Evolutionary conservation across 2,888 invertebrate genomes (phyloP).

Genomic region (Fragum sueziense): DNA sequence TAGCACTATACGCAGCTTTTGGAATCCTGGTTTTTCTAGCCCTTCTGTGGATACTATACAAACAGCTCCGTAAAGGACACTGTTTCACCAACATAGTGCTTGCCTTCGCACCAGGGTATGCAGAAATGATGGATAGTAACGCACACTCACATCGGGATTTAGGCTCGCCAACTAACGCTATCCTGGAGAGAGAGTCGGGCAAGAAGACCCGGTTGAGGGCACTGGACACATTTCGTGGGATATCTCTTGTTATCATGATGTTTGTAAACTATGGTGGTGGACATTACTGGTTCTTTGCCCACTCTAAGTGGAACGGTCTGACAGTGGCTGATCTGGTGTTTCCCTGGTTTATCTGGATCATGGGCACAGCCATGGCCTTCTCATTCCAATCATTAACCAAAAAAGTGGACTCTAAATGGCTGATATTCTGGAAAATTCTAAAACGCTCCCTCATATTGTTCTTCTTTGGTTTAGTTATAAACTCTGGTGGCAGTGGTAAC

Average conservation of each 20-base stretch:
- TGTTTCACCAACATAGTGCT: slow-evolving; percentile 26
- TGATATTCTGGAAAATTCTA: slow-evolving; percentile 81
- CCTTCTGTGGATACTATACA: slow-evolving; percentile 40
- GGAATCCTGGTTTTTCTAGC: slow-evolving; percentile 50
- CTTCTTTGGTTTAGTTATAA: slow-evolving; percentile 80
- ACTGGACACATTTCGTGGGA: slow-evolving; percentile 81
- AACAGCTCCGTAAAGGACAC: slow-evolving; percentile 25
- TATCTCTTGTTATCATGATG: slow-evolving; percentile 88
- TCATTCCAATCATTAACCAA: slow-evolving; percentile 89
- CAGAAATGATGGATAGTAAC: slow-evolving; percentile 34
- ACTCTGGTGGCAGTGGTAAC: slow-evolving; percentile 67
- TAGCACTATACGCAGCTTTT: slow-evolving; percentile 50
- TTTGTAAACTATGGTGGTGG: slow-evolving; percentile 95
- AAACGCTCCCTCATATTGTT: slow-evolving; percentile 81
- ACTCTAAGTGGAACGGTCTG: slow-evolving; percentile 89
- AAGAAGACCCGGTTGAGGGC: slow-evolving; percentile 76
- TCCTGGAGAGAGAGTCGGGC: slow-evolving; percentile 60
- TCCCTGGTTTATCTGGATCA: slow-evolving; percentile 93
- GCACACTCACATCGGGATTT: slow-evolving; percentile 69
- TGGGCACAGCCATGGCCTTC: slow-evolving; percentile 97
- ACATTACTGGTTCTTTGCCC: slow-evolving; percentile 89
- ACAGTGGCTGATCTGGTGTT: slow-evolving; percentile 72
- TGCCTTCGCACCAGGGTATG: slow-evolving; percentile 25
- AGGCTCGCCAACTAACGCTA: slow-evolving; percentile 67
- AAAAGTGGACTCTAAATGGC: slow-evolving; percentile 82